A percentile compares a stretch with the other conserved stretches of the same genome.
These are phyloP conservation scores for Lasioglossum zephyrum DNA, from an alignment of 2,888 invertebrate genomes.

Conservation along the genomic window DNA sequence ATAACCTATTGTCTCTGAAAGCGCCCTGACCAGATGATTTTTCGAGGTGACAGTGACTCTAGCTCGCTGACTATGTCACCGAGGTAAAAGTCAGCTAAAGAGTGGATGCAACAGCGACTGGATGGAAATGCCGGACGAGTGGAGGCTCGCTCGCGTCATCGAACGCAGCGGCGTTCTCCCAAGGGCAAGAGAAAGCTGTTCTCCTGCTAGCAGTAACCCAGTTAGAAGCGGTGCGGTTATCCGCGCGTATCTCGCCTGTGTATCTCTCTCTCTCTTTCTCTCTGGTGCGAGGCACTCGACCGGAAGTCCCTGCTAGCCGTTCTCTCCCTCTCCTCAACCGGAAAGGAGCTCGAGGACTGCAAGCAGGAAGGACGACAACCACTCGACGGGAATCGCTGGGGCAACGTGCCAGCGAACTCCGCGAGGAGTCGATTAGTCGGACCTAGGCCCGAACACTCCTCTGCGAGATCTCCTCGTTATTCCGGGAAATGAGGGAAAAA, in stretches of 20 bases:
- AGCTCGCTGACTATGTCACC: neutral
- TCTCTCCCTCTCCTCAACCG: neutral
- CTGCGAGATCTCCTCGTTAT: constrained; percentile 42
- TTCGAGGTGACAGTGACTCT: too few species aligned
- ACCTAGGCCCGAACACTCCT: constrained; percentile 29
- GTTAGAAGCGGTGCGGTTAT: constrained; percentile 64
- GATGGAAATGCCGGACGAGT: constrained; percentile 7
- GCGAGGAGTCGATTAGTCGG: constrained; percentile 55
- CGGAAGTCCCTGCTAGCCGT: constrained; percentile 55
- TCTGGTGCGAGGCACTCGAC: constrained; percentile 47
- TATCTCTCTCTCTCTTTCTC: constrained; percentile 5
- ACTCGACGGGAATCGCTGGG: constrained; percentile 37
- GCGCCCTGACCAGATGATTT: neutral
- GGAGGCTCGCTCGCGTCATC: constrained; percentile 33
- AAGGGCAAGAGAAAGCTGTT: constrained; percentile 74
- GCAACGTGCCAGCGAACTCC: constrained; percentile 41
- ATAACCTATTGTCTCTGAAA: neutral
- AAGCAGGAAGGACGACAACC: constrained; percentile 21
- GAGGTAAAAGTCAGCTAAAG: constrained; percentile 24
- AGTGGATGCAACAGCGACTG: constrained; percentile 13
- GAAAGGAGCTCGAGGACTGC: constrained; percentile 34
- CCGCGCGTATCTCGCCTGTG: constrained; percentile 55
- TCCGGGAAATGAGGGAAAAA: constrained; percentile 11
- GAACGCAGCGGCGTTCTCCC: constrained; percentile 53
- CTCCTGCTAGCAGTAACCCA: constrained; percentile 69